phyloP scores from a whole-genome alignment of 2,888 invertebrate species.

The Tipula confusa region DNA sequence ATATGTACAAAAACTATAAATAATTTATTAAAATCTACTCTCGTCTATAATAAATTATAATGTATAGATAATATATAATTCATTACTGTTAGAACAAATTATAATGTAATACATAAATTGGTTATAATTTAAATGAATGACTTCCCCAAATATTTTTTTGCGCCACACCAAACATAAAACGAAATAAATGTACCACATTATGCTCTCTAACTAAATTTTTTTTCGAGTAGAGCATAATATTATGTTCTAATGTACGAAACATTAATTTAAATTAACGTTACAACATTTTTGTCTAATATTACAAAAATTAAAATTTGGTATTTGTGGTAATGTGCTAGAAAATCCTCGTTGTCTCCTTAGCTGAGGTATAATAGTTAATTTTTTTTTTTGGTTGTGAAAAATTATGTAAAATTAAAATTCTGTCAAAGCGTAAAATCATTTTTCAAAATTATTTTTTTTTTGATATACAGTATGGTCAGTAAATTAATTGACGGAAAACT shows the following conservation, averaged over 20 bases:
- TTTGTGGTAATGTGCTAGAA: background rate
- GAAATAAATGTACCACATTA: background rate
- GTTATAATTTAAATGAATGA: slow-evolving; percentile 20
- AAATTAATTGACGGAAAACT: too few relatives aligned
- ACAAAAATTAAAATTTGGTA: background rate
- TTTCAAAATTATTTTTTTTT: background rate
- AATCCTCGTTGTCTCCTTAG: background rate
- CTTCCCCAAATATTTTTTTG: background rate
- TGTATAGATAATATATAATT: background rate
- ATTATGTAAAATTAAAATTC: background rate
- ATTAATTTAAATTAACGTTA: background rate
- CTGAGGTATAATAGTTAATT: background rate
- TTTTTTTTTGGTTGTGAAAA: too few relatives aligned
- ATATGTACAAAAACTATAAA: background rate
- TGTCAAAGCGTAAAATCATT: background rate
- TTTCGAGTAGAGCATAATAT: background rate
- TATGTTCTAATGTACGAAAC: background rate
- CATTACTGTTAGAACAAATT: slow-evolving; percentile 1
- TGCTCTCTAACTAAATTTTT: background rate
- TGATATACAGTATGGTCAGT: background rate
- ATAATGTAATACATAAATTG: background rate
- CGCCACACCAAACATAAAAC: background rate
- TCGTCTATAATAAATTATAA: background rate
- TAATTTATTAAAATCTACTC: slow-evolving; percentile 4
- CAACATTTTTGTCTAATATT: background rate